Conservation (phyloP, 2,888 invertebrate species). For the Chaetogeoica ovagalla region DNA sequence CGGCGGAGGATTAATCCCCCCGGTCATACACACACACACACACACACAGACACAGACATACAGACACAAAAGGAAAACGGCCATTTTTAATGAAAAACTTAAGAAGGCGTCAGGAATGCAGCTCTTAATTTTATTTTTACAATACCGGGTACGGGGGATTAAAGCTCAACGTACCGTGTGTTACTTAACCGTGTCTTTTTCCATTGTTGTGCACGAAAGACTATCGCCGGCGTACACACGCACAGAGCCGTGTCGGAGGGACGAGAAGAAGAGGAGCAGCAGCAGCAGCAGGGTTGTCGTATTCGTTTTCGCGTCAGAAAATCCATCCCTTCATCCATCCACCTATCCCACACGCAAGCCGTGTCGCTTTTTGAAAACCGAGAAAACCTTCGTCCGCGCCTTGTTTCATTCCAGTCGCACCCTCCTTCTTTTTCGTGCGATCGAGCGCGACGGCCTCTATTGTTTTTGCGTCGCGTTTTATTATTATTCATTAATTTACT, state of each 20-base stretch:
- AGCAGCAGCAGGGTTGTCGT: neutral
- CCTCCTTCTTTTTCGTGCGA: neutral
- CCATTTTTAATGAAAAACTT: constrained; percentile 53
- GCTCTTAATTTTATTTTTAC: constrained; percentile 53
- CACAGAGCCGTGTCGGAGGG: neutral
- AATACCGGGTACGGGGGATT: constrained; percentile 48
- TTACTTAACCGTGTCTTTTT: constrained; percentile 52
- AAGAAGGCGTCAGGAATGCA: constrained; percentile 51
- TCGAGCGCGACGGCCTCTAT: constrained; percentile 14
- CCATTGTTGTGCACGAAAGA: constrained; percentile 36
- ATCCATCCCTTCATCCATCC: neutral
- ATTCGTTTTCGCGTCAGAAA: constrained; percentile 53
- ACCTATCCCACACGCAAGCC: neutral
- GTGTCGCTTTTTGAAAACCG: constrained; percentile 36
- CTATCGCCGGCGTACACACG: neutral
- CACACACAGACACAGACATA: constrained; percentile 20
- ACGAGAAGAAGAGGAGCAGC: too few species aligned
- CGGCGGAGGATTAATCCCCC: constrained; percentile 35
- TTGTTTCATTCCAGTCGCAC: constrained; percentile 13
- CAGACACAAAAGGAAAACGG: constrained; percentile 51
- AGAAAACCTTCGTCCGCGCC: constrained; percentile 35
- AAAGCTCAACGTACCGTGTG: constrained; percentile 53
- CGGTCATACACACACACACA: constrained; percentile 43
- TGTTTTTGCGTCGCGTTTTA: constrained; percentile 52
- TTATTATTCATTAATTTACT: constrained; percentile 53